Base-by-base conservation (phyloP, 2,113 vertebrate genomes). In the Chionis minor region DNA sequence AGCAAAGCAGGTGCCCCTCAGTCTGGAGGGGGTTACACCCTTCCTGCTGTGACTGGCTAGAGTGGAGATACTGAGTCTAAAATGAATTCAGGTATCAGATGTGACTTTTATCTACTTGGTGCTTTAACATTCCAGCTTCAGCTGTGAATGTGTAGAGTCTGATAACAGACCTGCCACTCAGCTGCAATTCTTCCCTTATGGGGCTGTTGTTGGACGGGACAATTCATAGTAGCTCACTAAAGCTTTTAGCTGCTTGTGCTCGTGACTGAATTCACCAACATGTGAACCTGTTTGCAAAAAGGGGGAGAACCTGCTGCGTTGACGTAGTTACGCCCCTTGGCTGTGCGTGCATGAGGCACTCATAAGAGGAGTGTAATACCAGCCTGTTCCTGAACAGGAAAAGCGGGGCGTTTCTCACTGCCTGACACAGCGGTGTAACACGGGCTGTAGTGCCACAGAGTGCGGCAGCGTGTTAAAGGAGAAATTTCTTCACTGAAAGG, bases 381-480 rank as follows among this genome's bases (percentile, higher is more conserved):
- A 63, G 62, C 71, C 20, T 54, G 72, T 33, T 89, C 40, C 87
- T 9, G 8, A 23, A 2, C 9, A 81, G 45, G 42, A 54, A 3
- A 17, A 78, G 81, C 26, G 14, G 70, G 51, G 19, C 6, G 2
- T 15, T 44, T 38, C 55, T 81, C 44, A 0, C 14, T 7, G 74
- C 70, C 86, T 58, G 38, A 7, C 62, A 4, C 3, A 1, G 69
- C 58, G 33, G 33, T 33, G 14, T 11, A 12, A 7, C 38, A 28
- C 85, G 28, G 47, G 22, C 49, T 0, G 1, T 3, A 15, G 54
- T 0, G 4, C 27, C 1, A 10, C 6, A 1, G 2, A 11, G 10
- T 7, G 22, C 0, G 0, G 30, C 62, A 81, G 71, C 0, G 1
- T 17, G n/a, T 54, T 33, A 21, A 38, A 38, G 38, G 38, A 38